Conservation (phyloP, 2,888 invertebrate genomes). For the Lithophane leautieri region DNA sequence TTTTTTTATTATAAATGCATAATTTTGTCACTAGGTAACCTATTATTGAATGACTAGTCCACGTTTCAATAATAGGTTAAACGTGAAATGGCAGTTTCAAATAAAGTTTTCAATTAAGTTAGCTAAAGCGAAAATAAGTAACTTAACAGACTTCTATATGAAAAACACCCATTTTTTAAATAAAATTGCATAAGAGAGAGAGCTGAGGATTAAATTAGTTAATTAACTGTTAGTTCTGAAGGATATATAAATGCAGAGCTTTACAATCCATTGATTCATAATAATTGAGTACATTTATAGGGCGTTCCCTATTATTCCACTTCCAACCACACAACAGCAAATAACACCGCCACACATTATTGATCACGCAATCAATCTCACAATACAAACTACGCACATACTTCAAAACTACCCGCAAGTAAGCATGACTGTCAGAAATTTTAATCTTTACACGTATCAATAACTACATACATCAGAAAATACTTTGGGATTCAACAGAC, state of each 20-base stretch:
- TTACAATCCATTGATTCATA: not conserved
- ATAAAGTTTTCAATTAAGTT: not conserved
- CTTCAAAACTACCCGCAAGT: constrained; percentile 23
- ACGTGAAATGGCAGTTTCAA: too few species aligned
- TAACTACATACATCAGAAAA: constrained; percentile 53
- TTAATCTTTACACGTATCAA: constrained; percentile 61
- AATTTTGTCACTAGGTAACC: not conserved
- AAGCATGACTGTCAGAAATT: constrained; percentile 57
- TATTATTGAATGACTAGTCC: not conserved
- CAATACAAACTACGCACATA: constrained; percentile 41
- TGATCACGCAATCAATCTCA: constrained; percentile 40
- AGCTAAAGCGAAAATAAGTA: not conserved
- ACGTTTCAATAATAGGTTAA: not conserved
- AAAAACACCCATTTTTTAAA: not conserved
- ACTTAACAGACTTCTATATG: not conserved
- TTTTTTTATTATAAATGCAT: not conserved
- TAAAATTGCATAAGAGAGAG: too few species aligned
- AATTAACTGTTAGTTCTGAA: too few species aligned
- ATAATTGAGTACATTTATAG: not conserved
- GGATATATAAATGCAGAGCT: not conserved
- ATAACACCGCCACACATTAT: constrained; percentile 34
- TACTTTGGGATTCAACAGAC: constrained; percentile 52
- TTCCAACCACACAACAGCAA: not conserved
- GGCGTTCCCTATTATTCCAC: not conserved
- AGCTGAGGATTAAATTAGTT: too few species aligned